Base-by-base conservation (phyloP, 2,797 vertebrate genomes). In the Sebastes wilsoni region DNA sequence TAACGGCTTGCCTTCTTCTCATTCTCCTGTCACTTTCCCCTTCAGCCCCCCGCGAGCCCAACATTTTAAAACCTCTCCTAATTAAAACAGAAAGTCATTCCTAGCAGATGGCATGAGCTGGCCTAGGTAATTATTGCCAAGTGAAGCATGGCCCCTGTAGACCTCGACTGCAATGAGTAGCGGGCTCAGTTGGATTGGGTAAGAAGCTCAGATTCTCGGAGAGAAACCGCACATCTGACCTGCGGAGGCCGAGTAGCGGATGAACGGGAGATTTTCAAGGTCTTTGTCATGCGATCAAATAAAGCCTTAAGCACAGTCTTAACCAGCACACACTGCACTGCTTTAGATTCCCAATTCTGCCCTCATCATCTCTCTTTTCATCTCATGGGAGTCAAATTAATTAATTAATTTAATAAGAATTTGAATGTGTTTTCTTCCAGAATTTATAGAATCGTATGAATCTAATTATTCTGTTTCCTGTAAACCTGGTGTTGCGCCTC, bases 21-120 rank as follows among this genome's bases (percentile, higher is more conserved):
- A 49, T 70, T 82, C 76, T 79, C 71, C 34, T 20, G 30, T 66
- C 81, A 71, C 28, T 69, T 76, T 46, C 64, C 64, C 80, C 84
- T 72, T 59, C 46, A 55, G 77, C 62, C 64, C 66, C 72, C 72
- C 22, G 66, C 2, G 23, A 75, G 81, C 72, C 49, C 55, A 75
- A 77, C 80, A 76, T 89, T 90, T 90, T 49, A 75, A 93, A 92
- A 88, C 61, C 49, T 75, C 81, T 64, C 73, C 90, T 90, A 90
- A 93, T 93, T 93, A 90, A 94, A 94, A 88, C 79, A 68, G 83
- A 91, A 87, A 89, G 84, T 89, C 82, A 82, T 83, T 87, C 81
- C 64, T 73, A 91, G 86, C 95, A 95, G 91, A 95, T 94, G 92
- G 93, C 86, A 74, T 28, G 79, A 88, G 69, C 82, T 86, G 82